Base-by-base conservation (phyloP, 2,797 vertebrate genomes). In the Tragopan temminckii region DNA sequence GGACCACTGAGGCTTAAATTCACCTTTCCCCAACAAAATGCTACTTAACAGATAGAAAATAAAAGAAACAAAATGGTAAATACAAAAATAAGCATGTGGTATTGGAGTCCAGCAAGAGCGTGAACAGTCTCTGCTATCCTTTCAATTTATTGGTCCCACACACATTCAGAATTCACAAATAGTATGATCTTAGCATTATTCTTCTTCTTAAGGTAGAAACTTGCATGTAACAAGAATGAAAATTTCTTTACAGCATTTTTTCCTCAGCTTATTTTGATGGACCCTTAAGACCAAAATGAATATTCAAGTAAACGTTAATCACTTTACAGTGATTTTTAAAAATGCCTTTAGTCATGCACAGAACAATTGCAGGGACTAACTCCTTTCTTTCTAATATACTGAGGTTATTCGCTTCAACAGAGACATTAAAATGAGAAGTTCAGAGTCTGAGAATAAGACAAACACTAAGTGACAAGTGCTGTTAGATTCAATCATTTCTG, bases 321-420 rank as follows among this genome's bases (percentile, higher is more conserved):
- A 67, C 33, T 82, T 53, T 35, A 61, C 8, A 66, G 35, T 9
- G 8, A 35, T 35, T 66, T 93, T 67, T 0, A 71, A 92, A 62
- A 3, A 76, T 36, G 21, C 23, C 21, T 72, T 93, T 52, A 55
- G 31, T 69, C 7, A 48, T 57, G 91, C 17, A 24, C 8, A 61
- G 59, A 88, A 88, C 59, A 81, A 88, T n/a, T 86, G 46, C 27
- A 67, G 63, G 58, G 93, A 74, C 88, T 50, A 55, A 70, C 72
- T 86, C 61, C 67, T 70, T 21, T 42, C 74, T 90, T 94, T 79
- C 43, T 89, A 70, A 70, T 74, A 69, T 25, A 45, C 12, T n/a
- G 45, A 90, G 71, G 38, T 57, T 93, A 50, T 12, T 84, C 1
- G 2, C 61, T 80, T 75, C 57, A 77, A 74, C 29, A 82, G 35